phyloP scores from a whole-genome alignment of 2,888 invertebrate species.

The Heliconius charithonia region DNA sequence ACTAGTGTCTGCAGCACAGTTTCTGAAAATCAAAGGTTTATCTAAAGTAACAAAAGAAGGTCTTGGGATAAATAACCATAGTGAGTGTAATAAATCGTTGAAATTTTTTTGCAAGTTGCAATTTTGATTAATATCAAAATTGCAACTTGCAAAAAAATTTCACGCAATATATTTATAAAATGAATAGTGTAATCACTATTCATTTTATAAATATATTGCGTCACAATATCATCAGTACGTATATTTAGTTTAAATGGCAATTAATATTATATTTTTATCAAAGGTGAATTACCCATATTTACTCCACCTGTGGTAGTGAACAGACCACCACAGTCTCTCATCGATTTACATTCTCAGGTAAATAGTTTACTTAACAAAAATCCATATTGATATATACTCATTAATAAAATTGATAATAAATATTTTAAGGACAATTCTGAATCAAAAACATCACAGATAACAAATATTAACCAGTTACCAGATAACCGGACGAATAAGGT shows the following conservation, averaged over 20 bases:
- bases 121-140: too few species aligned
- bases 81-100: constrained; percentile 58
- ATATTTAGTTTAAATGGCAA: background rate
- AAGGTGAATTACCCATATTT: constrained; percentile 76
- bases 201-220: background rate
- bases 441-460: constrained; percentile 14
- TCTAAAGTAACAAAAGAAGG: constrained; percentile 83
- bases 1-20: constrained; percentile 87
- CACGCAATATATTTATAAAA: too few species aligned
- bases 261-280: constrained; percentile 1
- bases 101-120: background rate
- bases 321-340: constrained; percentile 74
- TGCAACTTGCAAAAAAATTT: too few species aligned
- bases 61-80: constrained; percentile 72
- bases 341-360: constrained; percentile 76
- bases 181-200: too few species aligned
- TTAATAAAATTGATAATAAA: background rate
- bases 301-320: constrained; percentile 79
- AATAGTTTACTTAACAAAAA: constrained; percentile 21
- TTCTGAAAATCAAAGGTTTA: constrained; percentile 86
- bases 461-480: constrained; percentile 16
- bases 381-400: background rate
- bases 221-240: background rate
- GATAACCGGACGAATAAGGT: constrained; percentile 34
- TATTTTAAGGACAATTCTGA: constrained; percentile 18